Evolutionary conservation across 1,140 invertebrate genomes (phyloP).

Genomic region (Macrocentrus cingulum): DNA sequence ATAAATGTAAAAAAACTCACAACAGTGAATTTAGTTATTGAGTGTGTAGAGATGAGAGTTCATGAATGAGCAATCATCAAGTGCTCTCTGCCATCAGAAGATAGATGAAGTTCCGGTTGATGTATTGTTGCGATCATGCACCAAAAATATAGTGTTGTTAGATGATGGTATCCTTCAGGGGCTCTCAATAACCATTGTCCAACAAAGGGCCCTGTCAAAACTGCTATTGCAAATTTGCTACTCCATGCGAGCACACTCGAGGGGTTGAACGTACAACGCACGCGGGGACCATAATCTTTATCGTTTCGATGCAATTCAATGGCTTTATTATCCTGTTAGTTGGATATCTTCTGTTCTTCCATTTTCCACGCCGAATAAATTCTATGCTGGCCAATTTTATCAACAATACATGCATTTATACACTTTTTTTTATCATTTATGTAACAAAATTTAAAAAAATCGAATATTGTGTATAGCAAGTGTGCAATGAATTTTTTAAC

Average conservation of each 20-base stretch:
- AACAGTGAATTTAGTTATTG: no score
- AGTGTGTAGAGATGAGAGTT: not conserved
- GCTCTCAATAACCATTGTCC: conserved; percentile 40
- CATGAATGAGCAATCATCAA: conserved; percentile 8
- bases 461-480: no score
- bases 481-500: no score
- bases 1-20: no score
- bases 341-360: conserved; percentile 9
- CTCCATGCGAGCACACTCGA: conserved; percentile 34
- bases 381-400: no score
- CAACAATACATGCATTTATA: no score
- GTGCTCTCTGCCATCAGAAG: not conserved
- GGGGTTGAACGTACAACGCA: conserved; percentile 1
- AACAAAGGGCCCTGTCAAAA: conserved; percentile 46
- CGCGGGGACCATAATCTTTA: conserved; percentile 23
- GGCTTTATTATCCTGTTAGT: conserved; percentile 29
- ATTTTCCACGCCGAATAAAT: not conserved
- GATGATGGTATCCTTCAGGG: not conserved
- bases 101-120: not conserved
- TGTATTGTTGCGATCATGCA: conserved; percentile 34
- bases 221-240: conserved; percentile 49
- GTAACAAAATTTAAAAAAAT: no score
- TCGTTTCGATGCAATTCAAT: conserved; percentile 27
- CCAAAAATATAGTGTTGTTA: no score
- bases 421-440: conserved; percentile 3